Base-by-base conservation (phyloP, 2,888 invertebrate species). In the Cyaniris semiargus region DNA sequence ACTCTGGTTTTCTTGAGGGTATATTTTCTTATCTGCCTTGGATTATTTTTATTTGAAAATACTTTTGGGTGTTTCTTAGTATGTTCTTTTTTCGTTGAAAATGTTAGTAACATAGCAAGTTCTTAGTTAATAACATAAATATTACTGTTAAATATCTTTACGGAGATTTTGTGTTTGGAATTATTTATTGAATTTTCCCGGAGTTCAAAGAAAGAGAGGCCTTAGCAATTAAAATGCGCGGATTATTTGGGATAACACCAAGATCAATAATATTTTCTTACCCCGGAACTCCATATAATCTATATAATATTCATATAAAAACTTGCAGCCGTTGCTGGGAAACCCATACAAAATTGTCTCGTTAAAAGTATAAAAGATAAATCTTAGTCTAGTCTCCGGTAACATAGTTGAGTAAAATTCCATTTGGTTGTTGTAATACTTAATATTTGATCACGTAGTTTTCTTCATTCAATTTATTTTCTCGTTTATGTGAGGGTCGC, bases 401-500 rank as follows among this genome's bases (percentile, higher is more conserved):
- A 10, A 60, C 10, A 8, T 18, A 6, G 3, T 21, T 3, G 21
- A 23, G 60, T 10, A 13, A 60, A 60, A 60, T 60, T 21, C 13
- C 23, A 60, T 10, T 21, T 60, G 7, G 7, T 21, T 13, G 21
- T 23, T 60, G 60, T 60, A 23, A 23, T 23, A 58, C 58, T 4
- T 66, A 27, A 66, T 66, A 66, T 31, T 66, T 66, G 66, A 66
- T 31, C 66, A 66, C 27, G 6, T 27, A 18, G 27, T 66, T 53
- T 66, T 66, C 66, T 66, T 66, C 27, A 66, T 66, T 66, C 66
- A 27, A 66, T 27, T 66, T 66, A 66, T 66, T 66, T 66, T 66
- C 66, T 66, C 66, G 66, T 66, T 66, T 66, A 15, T 66, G 66
- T 31, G 27, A 66, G 66, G 66, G 27, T 66, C 18, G 66, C 6